phyloP scores from a whole-genome alignment of 1,140 invertebrate genomes.

The Nasonia giraulti region DNA sequence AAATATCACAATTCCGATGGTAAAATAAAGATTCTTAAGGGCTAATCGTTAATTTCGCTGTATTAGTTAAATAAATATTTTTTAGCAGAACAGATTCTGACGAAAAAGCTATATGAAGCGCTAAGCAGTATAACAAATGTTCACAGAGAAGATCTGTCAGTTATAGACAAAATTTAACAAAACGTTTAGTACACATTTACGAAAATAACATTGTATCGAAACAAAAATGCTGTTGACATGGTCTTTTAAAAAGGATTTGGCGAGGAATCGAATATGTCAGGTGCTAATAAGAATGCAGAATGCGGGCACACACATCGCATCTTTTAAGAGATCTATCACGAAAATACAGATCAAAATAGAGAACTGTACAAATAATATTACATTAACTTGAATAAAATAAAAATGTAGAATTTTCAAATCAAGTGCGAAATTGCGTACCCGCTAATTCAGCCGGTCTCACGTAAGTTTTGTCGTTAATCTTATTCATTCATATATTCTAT shows the following conservation, averaged over 20 bases:
- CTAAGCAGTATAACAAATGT: background rate
- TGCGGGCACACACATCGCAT: constrained; percentile 66
- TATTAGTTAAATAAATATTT: background rate
- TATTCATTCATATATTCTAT: constrained; percentile 67
- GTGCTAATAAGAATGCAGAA: constrained; percentile 65
- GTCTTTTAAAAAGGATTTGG: constrained; percentile 36
- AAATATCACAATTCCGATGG: background rate
- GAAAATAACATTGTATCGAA: constrained; percentile 23
- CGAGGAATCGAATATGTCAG: constrained; percentile 41
- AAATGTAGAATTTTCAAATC: background rate
- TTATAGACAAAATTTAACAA: background rate
- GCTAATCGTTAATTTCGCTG: background rate
- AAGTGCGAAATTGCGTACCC: constrained; percentile 66
- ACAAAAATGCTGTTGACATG: constrained; percentile 52
- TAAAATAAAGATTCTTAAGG: background rate
- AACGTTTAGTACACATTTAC: background rate
- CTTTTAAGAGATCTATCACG: background rate
- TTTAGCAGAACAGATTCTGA: background rate
- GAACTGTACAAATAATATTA: too few species aligned
- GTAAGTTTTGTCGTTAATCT: constrained; percentile 63
- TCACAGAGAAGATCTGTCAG: background rate
- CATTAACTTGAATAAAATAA: too few species aligned
- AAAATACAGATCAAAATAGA: background rate
- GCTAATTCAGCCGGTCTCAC: constrained; percentile 51
- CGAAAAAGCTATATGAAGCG: background rate